These are phyloP conservation scores for Clusia tigrina DNA, from an alignment of 2,888 invertebrate genomes.

Conservation along the genomic window DNA sequence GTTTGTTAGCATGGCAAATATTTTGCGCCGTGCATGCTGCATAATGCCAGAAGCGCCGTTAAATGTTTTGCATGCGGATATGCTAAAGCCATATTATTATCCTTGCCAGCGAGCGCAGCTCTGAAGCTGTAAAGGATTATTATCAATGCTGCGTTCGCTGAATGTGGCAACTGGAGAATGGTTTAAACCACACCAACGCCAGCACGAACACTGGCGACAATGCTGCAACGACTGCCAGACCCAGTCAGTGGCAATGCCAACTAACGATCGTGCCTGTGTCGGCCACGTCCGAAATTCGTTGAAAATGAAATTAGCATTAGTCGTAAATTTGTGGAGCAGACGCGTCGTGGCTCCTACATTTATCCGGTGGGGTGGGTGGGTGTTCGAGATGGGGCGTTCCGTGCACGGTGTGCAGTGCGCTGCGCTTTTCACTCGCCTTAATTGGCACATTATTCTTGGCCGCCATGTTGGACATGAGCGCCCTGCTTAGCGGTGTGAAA, in stretches of 20 bases:
- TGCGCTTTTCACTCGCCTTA: not conserved
- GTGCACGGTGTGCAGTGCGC: not conserved
- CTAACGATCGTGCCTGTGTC: not conserved
- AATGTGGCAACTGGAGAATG: not conserved
- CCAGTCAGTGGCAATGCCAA: not conserved
- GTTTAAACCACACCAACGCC: not conserved
- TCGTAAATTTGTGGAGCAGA: constrained; percentile 32
- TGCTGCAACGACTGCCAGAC: not conserved
- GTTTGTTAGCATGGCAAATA: constrained; percentile 10
- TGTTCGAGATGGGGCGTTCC: no score
- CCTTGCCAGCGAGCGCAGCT: not conserved
- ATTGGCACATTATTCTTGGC: not conserved
- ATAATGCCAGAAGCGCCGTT: constrained; percentile 4
- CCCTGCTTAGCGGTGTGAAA: constrained; percentile 3
- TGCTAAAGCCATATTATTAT: not conserved
- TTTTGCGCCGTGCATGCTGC: not conserved
- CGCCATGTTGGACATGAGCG: not conserved
- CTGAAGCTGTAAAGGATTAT: constrained; percentile 16
- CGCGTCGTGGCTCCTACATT: not conserved
- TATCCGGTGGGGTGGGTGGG: not conserved
- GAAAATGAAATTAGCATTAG: constrained; percentile 46
- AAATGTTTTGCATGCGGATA: constrained; percentile 19
- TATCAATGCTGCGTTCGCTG: not conserved
- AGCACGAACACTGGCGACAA: not conserved
- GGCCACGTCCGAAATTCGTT: constrained; percentile 26